Evolutionary conservation across 2,113 vertebrate species (phyloP), one percentile per base, ranked within the genome.

Genomic region (Nerophis lumbriciformis): DNA sequence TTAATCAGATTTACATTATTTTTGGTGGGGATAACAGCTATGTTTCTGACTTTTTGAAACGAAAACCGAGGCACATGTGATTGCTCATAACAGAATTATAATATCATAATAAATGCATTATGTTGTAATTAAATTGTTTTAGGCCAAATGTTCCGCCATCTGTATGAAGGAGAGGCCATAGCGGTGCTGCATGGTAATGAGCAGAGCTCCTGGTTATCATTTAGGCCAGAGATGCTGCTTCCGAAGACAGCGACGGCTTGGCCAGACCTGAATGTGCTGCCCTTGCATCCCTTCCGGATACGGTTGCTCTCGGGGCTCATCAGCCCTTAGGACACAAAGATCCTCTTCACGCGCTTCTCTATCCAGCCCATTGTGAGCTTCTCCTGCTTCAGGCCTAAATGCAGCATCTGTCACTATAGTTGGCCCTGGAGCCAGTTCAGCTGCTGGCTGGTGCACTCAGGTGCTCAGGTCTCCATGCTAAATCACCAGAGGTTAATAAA

Each of bases 281-380:
- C 58, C 73, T 68, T 77, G 75, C 70, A 56, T 79, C 76, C 80
- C 72, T 77, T 82, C 88, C 88, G 87, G 88, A 90, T 87, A 73
- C 68, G 81, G 79, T 51, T 5, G 76, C 13, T 57, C 66, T 78
- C 79, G 37, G 66, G 65, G 62, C 83, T 73, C 74, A 76, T 80
- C 79, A 13, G 61, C 68, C 75, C 63, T 52, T 19, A 9, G 59
- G 61, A 75, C 75, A 90, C 87, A 90, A 88, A 89, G 88, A 11
- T 82, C 64, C 88, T 85, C 86, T 89, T 89, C 81, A 87, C 81
- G 68, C 69, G 71, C 68, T 77, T 81, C 84, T 88, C 86, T 88
- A 90, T 88, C 86, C 82, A 76, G 6, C 71, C 79, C 86, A 85
- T 87, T 89, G 87, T 87, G 77, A 57, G 54, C 66, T 59, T 68